Base-by-base conservation (phyloP, 2,888 invertebrate genomes). In the Rhingia campestris region DNA sequence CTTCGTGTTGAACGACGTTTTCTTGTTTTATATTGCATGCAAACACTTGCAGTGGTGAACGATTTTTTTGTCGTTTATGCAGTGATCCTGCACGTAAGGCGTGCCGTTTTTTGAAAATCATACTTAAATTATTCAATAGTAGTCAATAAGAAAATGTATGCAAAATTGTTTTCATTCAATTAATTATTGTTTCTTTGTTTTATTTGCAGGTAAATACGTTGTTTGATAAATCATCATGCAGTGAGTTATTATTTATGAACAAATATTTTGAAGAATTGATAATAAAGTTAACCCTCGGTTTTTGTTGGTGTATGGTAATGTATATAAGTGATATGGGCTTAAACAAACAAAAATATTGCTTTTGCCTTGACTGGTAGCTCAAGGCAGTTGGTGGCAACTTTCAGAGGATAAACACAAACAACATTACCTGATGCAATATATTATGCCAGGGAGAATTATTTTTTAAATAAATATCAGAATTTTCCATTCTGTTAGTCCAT, bases 141-240 rank as follows among this genome's bases (percentile, higher is more conserved):
- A n/a, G 4, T 12, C n/a, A 12, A n/a, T 22, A 14, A 12, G 0
- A 6, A 22, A 47, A 12, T 61, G 5, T 37, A 32, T 30, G 32
- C 49, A 22, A 30, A 41, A 51, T 35, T 35, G n/a, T 6, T 10
- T 41, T 51, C 7, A 2, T 33, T 33, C 12, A 0, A 53, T 53
- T 72, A 37, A 58, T 43, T 6, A 9, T 4, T 47, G 9, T 56
- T 72, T 56, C 58, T 4, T 69, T 53, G 0, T 47, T 66, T 41
- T 32, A 7, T 37, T 81, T 81, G 75, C 81, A 75, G 75, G 75
- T 75, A 81, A 81, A 22, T 45, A 6, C 5, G 22, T 49, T 37
- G 14, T 5, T 30, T 12, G 12, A 51, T 0, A 9, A 37, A 30
- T 5, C 37, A 14, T 7, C n/a, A 5, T 39, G 54, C 61, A 76